Conservation (phyloP, 2,888 invertebrate species). For the Heteromurus nitidus region DNA sequence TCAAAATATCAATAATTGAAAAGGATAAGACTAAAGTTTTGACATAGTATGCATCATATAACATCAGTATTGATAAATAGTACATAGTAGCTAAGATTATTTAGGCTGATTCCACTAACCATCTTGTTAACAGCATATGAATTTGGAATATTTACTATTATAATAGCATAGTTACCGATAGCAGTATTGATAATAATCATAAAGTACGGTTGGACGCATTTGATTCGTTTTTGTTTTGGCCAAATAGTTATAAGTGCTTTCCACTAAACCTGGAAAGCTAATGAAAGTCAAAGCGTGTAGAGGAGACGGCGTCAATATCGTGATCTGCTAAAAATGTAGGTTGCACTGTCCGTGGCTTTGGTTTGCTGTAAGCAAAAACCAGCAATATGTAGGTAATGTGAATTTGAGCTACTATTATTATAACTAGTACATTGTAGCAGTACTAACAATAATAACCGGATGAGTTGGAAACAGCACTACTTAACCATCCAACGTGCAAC, state of each 20-base stretch:
- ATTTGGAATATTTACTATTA: not conserved
- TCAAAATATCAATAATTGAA: too few relatives aligned
- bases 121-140: not conserved
- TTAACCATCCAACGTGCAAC: too few relatives aligned
- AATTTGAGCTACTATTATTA: not conserved
- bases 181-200: not conserved
- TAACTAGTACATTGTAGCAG: not conserved
- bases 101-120: too few relatives aligned
- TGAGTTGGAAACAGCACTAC: too few relatives aligned
- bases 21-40: too few relatives aligned
- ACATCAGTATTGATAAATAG: too few relatives aligned
- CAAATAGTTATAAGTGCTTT: not conserved
- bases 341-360: too few relatives aligned
- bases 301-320: constrained; percentile 15
- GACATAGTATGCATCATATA: too few relatives aligned
- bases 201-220: constrained; percentile 17
- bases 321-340: too few relatives aligned
- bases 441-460: too few relatives aligned
- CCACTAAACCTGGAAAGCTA: not conserved
- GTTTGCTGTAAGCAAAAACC: not conserved
- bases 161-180: not conserved
- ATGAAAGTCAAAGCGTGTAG: constrained; percentile 6
- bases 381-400: not conserved
- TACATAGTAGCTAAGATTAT: too few relatives aligned
- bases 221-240: constrained; percentile 12